These are phyloP conservation scores for Tipula unca DNA, from an alignment of 2,888 invertebrate genomes.

Conservation along the genomic window DNA sequence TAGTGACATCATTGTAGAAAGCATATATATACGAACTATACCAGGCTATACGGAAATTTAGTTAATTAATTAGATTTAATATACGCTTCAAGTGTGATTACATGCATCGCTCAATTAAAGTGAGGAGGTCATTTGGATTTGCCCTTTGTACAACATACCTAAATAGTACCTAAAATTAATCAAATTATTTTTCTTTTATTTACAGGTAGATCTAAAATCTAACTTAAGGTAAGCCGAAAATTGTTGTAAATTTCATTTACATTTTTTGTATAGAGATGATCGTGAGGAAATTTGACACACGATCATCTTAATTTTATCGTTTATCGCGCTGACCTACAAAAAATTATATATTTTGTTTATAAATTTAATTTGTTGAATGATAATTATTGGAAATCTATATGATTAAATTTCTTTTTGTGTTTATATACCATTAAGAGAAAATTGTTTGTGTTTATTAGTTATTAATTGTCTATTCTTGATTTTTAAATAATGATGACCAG, in stretches of 20 bases:
- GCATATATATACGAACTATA: not conserved
- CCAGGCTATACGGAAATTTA: not conserved
- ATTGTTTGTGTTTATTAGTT: too few species aligned
- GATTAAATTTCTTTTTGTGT: too few species aligned
- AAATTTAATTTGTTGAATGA: too few species aligned
- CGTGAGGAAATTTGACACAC: too few species aligned
- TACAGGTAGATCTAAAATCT: not conserved
- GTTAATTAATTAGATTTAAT: not conserved
- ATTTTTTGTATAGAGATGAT: too few species aligned
- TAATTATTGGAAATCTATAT: too few species aligned
- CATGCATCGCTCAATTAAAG: not conserved
- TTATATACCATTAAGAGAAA: too few species aligned
- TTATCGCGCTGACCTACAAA: not conserved
- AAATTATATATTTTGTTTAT: not conserved
- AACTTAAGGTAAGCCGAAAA: not conserved
- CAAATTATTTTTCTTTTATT: not conserved
- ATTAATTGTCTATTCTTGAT: too few species aligned
- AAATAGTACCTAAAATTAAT: not conserved
- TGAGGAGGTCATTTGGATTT: not conserved
- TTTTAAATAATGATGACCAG: too few species aligned
- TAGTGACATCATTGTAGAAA: not conserved
- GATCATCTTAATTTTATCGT: not conserved
- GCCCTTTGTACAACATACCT: too few species aligned
- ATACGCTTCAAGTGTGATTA: not conserved
- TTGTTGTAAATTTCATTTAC: too few species aligned